A percentile compares a stretch with the other conserved stretches of the same genome.
Evolutionary conservation across 2,797 vertebrate species (phyloP).

Genomic region (Pachyuromys duprasi): DNA sequence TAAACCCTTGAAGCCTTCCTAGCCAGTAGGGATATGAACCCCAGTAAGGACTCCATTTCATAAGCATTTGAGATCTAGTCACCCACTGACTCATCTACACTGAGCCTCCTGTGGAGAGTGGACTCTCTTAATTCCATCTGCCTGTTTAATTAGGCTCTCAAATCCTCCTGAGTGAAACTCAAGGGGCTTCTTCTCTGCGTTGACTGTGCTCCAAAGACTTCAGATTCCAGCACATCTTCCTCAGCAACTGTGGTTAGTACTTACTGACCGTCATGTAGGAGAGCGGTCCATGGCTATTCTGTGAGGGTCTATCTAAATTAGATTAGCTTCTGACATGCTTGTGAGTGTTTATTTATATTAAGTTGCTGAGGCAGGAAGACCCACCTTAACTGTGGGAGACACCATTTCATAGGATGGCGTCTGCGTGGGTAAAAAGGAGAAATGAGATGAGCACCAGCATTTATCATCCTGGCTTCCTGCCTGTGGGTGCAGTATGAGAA

Average conservation of each 20-base stretch:
- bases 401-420: neutral
- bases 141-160: neutral
- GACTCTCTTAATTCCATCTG: neutral
- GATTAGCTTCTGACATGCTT: neutral
- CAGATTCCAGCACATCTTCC: neutral
- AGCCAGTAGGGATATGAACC: neutral
- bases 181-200: neutral
- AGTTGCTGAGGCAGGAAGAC: neutral
- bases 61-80: neutral
- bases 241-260: neutral
- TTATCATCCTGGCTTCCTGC: neutral
- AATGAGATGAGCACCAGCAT: neutral
- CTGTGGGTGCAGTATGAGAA: neutral
- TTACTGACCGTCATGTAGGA: too few relatives aligned
- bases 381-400: neutral
- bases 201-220: neutral
- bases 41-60: neutral
- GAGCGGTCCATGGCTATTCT: neutral
- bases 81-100: neutral
- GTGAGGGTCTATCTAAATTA: neutral
- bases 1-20: neutral
- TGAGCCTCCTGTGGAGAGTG: neutral
- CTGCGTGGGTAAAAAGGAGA: neutral
- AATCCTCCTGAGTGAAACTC: neutral
- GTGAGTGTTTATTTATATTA: neutral